A percentile compares a stretch with the other conserved stretches of the same genome.
Evolutionary conservation across 2,888 invertebrate genomes (phyloP).

Genomic region (Corbicula japonica): DNA sequence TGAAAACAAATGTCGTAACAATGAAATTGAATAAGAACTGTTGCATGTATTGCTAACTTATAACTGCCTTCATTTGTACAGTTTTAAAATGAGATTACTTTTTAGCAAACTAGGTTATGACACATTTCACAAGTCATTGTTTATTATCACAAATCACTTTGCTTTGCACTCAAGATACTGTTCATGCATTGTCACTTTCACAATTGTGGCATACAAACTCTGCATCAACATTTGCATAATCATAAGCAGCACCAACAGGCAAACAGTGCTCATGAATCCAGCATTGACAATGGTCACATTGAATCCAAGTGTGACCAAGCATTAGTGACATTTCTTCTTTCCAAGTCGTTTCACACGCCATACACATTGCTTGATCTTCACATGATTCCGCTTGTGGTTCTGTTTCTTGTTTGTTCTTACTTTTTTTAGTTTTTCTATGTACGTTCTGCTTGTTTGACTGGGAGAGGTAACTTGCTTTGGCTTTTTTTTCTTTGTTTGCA

Average conservation of each 20-base stretch:
- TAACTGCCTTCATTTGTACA: no score
- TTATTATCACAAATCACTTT: no score
- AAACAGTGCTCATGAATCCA: constrained; percentile 40
- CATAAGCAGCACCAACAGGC: constrained; percentile 13
- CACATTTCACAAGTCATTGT: no score
- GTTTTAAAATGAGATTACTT: no score
- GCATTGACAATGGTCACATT: constrained; percentile 19
- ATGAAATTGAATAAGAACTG: no score
- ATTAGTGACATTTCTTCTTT: constrained; percentile 13
- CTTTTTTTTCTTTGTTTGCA: constrained; percentile 22
- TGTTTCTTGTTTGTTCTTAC: not conserved
- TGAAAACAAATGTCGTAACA: no score
- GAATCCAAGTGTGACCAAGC: constrained; percentile 37
- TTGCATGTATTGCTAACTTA: no score
- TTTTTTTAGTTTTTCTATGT: not conserved
- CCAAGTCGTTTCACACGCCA: constrained; percentile 33
- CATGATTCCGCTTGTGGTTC: not conserved
- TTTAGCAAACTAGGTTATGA: no score
- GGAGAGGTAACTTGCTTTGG: constrained; percentile 22
- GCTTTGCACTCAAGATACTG: no score
- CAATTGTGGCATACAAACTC: no score
- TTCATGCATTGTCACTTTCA: no score
- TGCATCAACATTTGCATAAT: not conserved
- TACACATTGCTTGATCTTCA: constrained; percentile 21
- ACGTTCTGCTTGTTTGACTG: not conserved